Conservation (phyloP, 2,888 invertebrate species). For the Lasioglossum zephyrum region DNA sequence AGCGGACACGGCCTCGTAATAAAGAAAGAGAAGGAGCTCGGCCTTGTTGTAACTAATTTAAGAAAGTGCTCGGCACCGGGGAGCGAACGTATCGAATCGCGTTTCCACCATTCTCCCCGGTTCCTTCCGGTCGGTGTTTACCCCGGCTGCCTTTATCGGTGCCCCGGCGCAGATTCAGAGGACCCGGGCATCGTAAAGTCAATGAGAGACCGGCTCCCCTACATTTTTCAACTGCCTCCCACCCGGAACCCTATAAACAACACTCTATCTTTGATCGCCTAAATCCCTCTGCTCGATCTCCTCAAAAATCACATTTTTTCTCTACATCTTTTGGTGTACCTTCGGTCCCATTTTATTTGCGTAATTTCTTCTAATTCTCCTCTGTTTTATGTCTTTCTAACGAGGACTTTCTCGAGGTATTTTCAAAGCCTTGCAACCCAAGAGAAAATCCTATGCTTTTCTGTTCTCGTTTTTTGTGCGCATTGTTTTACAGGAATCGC, state of each 20-base stretch:
- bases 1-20: slow-evolving; percentile 31
- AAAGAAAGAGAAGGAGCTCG: slow-evolving; percentile 42
- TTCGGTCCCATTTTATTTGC: background rate
- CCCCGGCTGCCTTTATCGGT: slow-evolving; percentile 40
- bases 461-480: background rate
- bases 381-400: background rate
- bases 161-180: slow-evolving; percentile 53
- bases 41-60: slow-evolving; percentile 69
- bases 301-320: background rate
- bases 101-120: slow-evolving; percentile 33
- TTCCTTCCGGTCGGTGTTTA: slow-evolving; percentile 53
- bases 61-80: slow-evolving; percentile 67
- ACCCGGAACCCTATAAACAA: background rate
- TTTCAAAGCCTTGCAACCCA: background rate
- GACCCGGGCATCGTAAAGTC: slow-evolving; percentile 63
- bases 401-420: background rate
- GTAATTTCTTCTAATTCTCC: background rate
- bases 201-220: slow-evolving; percentile 58
- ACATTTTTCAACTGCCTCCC: slow-evolving; percentile 62
- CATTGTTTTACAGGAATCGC: background rate
- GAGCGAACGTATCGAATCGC: slow-evolving; percentile 63
- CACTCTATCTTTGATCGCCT: background rate
- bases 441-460: background rate
- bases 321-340: background rate
- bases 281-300: background rate